These are phyloP conservation scores for Eupithecia abbreviata DNA, from an alignment of 2,888 invertebrate genomes.

Conservation along the genomic window DNA sequence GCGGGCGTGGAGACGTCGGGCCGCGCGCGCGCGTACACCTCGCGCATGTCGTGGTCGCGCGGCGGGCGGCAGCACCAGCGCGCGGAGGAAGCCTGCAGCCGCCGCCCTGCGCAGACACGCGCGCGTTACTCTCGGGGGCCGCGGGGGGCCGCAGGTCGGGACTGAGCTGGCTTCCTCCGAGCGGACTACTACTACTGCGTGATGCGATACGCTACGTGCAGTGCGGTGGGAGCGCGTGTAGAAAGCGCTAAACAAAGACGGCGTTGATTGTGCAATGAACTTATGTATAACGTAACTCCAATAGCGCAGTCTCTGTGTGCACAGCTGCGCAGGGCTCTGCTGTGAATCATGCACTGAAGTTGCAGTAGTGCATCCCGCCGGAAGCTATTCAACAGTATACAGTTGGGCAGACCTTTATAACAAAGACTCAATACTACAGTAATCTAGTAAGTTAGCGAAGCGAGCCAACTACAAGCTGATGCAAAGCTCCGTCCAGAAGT, in stretches of 20 bases:
- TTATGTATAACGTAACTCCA: background rate
- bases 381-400: too few relatives aligned
- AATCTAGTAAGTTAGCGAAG: background rate
- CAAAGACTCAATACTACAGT: background rate
- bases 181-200: slow-evolving; percentile 35
- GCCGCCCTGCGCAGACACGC: slow-evolving; percentile 60
- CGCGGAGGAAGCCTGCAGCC: slow-evolving; percentile 58
- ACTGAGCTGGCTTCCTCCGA: slow-evolving; percentile 54
- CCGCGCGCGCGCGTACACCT: slow-evolving; percentile 80
- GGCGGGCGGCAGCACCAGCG: slow-evolving; percentile 55
- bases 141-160: slow-evolving; percentile 23
- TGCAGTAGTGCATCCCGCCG: too few relatives aligned
- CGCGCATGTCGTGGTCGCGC: slow-evolving; percentile 77
- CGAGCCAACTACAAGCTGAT: background rate
- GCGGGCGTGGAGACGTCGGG: slow-evolving; percentile 72
- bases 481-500: background rate
- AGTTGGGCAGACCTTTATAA: too few relatives aligned
- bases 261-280: background rate
- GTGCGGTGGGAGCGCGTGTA: too few relatives aligned
- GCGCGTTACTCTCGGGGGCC: slow-evolving; percentile 28
- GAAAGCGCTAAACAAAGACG: background rate
- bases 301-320: background rate
- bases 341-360: background rate
- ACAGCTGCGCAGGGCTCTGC: background rate
- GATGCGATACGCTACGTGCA: background rate